Evolutionary conservation across 2,113 vertebrate species (phyloP).

Genomic region (Plectropomus leopardus): DNA sequence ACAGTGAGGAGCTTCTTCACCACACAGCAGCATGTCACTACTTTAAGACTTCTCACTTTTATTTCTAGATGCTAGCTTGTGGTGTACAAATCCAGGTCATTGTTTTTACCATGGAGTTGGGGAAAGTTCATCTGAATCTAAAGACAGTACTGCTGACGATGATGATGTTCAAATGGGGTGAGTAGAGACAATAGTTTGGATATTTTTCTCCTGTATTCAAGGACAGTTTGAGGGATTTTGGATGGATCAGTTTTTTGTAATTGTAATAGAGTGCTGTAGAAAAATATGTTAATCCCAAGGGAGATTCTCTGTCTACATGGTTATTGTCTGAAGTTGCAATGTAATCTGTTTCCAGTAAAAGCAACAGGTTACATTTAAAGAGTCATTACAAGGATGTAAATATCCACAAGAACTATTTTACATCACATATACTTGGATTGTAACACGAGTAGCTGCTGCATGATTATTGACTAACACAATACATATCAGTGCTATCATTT

Average conservation of each 20-base stretch:
- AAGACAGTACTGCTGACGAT: conserved; percentile 77
- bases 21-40: conserved; percentile 35
- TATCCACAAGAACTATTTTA: not conserved
- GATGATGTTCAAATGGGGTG: conserved; percentile 85
- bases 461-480: not conserved
- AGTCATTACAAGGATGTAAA: not conserved
- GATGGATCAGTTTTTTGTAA: not conserved
- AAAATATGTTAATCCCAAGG: not conserved
- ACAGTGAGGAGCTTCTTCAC: not conserved
- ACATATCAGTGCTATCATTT: not conserved
- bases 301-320: not conserved
- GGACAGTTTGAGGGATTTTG: not conserved
- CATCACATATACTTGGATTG: not conserved
- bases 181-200: conserved; percentile 45
- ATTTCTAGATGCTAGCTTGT: not conserved
- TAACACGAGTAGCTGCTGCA: no score
- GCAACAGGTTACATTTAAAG: conserved; percentile 19
- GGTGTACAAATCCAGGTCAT: not conserved
- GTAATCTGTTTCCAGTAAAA: conserved; percentile 22
- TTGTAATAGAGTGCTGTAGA: not conserved
- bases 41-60: conserved; percentile 23
- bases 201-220: not conserved
- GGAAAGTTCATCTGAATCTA: conserved; percentile 72
- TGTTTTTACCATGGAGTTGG: conserved; percentile 82
- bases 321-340: not conserved